A percentile compares a stretch with the other conserved stretches of the same genome.
phyloP scores from a whole-genome alignment of 1,140 invertebrate genomes.

The Gryllus bimaculatus region DNA sequence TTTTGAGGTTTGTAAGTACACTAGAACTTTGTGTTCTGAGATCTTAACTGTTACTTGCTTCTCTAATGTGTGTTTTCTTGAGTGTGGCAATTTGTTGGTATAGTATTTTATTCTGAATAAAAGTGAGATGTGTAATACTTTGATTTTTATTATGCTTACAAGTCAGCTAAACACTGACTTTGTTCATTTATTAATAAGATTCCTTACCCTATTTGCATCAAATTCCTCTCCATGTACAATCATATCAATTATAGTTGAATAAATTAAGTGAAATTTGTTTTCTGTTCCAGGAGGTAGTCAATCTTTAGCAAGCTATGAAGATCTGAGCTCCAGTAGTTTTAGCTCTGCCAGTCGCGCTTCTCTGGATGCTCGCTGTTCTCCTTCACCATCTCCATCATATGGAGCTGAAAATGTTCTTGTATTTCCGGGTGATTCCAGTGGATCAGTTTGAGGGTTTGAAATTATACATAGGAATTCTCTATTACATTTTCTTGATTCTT shows the following conservation, averaged over 20 bases:
- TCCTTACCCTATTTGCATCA: too few species aligned
- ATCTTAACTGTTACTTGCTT: too few species aligned
- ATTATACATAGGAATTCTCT: background rate
- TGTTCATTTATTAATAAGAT: too few species aligned
- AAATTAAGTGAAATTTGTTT: background rate
- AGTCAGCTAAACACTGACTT: too few species aligned
- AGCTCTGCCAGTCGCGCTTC: slow-evolving; percentile 69
- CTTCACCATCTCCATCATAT: slow-evolving; percentile 51
- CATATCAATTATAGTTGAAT: background rate
- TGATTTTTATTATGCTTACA: too few species aligned
- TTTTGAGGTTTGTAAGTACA: too few species aligned
- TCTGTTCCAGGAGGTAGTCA: slow-evolving; percentile 43
- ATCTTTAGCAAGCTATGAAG: slow-evolving; percentile 53
- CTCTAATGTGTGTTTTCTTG: too few species aligned
- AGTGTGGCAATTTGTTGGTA: too few species aligned
- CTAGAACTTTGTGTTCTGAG: too few species aligned
- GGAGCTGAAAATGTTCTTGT: slow-evolving; percentile 63
- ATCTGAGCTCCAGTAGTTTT: slow-evolving; percentile 69
- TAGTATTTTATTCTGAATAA: too few species aligned
- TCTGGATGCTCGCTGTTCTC: slow-evolving; percentile 62
- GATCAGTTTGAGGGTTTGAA: slow-evolving; percentile 44
- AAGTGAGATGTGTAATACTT: too few species aligned
- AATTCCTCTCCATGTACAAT: background rate
- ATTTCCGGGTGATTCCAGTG: slow-evolving; percentile 62
- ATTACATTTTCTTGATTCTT: background rate